Evolutionary conservation across 2,888 invertebrate species (phyloP).

Genomic region (Eupeodes latifasciatus): DNA sequence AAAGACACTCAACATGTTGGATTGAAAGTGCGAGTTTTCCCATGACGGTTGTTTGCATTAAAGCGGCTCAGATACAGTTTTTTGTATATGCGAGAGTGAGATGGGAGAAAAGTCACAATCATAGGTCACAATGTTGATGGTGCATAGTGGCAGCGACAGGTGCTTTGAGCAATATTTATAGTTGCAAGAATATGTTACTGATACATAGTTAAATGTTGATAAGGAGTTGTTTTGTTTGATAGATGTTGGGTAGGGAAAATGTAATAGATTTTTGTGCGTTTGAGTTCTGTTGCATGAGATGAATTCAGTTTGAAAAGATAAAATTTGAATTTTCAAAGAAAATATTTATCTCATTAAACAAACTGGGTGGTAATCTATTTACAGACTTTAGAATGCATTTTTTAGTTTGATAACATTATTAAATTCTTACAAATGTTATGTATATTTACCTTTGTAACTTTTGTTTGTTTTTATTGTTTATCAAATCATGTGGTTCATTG

Average conservation of each 20-base stretch:
- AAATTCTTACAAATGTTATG: not conserved
- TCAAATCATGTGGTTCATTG: too few relatives aligned
- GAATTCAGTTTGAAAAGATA: not conserved
- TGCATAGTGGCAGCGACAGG: not conserved
- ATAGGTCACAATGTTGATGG: not conserved
- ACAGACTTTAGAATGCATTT: not conserved
- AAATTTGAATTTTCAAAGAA: conserved; percentile 2
- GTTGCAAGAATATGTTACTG: conserved; percentile 1
- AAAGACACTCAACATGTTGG: conserved; percentile 13
- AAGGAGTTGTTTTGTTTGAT: not conserved
- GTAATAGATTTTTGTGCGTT: conserved; percentile 12
- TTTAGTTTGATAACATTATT: conserved; percentile 4
- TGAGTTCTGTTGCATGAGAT: conserved; percentile 9
- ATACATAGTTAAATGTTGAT: conserved; percentile 35
- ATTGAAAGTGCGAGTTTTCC: conserved; percentile 72
- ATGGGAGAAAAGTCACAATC: not conserved
- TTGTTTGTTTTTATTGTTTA: not conserved
- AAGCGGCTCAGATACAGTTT: conserved; percentile 53
- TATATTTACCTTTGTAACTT: not conserved
- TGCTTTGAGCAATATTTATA: conserved; percentile 7
- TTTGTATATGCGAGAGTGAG: not conserved
- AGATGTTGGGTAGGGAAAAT: not conserved
- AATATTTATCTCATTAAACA: not conserved
- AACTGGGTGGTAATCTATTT: not conserved
- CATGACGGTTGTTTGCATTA: conserved; percentile 61